These are phyloP conservation scores for Abrostola triplasia DNA, from an alignment of 2,888 invertebrate genomes.

Conservation along the genomic window DNA sequence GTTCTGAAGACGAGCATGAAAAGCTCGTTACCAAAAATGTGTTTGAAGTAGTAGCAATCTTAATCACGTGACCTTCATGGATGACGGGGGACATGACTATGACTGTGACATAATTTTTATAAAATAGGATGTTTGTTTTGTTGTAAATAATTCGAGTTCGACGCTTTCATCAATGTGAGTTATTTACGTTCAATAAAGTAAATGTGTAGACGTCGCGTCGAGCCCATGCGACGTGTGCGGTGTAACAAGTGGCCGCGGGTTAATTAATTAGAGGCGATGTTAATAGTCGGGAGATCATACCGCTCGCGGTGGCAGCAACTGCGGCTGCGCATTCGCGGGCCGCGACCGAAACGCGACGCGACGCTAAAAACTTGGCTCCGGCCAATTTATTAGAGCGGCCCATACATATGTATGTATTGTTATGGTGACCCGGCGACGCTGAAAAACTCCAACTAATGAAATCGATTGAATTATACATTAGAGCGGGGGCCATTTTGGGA, in stretches of 20 bases:
- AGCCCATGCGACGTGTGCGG: not conserved
- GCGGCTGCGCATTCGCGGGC: not conserved
- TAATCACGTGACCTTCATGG: too few relatives aligned
- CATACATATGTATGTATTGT: constrained; percentile 82
- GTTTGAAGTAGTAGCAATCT: too few relatives aligned
- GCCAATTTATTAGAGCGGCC: constrained; percentile 78
- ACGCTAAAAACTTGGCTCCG: constrained; percentile 61
- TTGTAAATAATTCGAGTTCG: too few relatives aligned
- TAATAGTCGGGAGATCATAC: constrained; percentile 13
- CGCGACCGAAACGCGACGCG: constrained; percentile 21
- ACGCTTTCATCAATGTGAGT: too few relatives aligned
- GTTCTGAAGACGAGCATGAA: too few relatives aligned
- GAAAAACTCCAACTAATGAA: constrained; percentile 82
- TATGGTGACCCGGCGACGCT: constrained; percentile 67
- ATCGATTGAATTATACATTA: constrained; percentile 85
- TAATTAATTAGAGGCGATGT: constrained; percentile 17
- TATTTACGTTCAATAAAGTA: too few relatives aligned
- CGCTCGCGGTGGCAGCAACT: not conserved
- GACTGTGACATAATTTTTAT: too few relatives aligned
- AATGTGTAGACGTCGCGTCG: not conserved
- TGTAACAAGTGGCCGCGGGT: constrained; percentile 3
- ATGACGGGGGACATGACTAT: too few relatives aligned
- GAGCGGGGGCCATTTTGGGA: constrained; percentile 75
- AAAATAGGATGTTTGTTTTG: too few relatives aligned
- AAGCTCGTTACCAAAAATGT: too few relatives aligned